Conservation (phyloP, 2,888 invertebrate genomes). For the Drosophila suboccidentalis region DNA sequence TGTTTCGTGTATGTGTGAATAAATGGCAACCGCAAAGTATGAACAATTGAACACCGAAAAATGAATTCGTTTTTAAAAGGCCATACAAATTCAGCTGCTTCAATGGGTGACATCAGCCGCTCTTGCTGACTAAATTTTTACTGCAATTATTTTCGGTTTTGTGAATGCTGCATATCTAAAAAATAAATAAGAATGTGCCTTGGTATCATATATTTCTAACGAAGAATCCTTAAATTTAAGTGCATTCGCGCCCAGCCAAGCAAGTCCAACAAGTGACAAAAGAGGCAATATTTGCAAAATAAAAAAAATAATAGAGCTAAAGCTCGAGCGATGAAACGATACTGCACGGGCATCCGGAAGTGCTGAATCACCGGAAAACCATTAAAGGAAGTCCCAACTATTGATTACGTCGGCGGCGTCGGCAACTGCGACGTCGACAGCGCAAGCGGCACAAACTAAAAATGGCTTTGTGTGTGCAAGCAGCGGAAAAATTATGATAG, state of each 20-base stretch:
- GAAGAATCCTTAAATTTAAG: constrained; percentile 31
- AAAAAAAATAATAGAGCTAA: constrained; percentile 51
- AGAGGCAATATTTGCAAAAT: constrained; percentile 58
- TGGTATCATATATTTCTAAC: constrained; percentile 48
- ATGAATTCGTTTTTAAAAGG: constrained; percentile 49
- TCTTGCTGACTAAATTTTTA: constrained; percentile 9
- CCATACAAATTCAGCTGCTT: constrained; percentile 27
- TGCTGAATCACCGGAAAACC: constrained; percentile 82
- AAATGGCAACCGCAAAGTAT: constrained; percentile 51
- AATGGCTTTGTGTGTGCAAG: constrained; percentile 71
- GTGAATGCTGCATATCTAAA: constrained; percentile 22
- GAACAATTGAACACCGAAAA: constrained; percentile 59
- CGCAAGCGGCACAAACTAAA: constrained; percentile 57
- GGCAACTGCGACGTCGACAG: constrained; percentile 10
- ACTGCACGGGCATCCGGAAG: constrained; percentile 55
- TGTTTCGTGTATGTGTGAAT: constrained; percentile 11
- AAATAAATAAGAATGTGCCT: constrained; percentile 50
- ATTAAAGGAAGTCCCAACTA: constrained; percentile 83
- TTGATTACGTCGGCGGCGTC: constrained; percentile 76
- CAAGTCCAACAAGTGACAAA: constrained; percentile 71
- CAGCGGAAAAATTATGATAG: constrained; percentile 72
- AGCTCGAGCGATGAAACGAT: constrained; percentile 23
- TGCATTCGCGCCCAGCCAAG: constrained; percentile 39
- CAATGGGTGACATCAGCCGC: constrained; percentile 27
- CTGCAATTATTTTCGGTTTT: constrained; percentile 3